Percentiles rank a stretch among this genome's conserved stretches.
These are phyloP conservation scores for Benthosema pterotum DNA, from an alignment of 2,797 vertebrate genomes.

Conservation along the genomic window DNA sequence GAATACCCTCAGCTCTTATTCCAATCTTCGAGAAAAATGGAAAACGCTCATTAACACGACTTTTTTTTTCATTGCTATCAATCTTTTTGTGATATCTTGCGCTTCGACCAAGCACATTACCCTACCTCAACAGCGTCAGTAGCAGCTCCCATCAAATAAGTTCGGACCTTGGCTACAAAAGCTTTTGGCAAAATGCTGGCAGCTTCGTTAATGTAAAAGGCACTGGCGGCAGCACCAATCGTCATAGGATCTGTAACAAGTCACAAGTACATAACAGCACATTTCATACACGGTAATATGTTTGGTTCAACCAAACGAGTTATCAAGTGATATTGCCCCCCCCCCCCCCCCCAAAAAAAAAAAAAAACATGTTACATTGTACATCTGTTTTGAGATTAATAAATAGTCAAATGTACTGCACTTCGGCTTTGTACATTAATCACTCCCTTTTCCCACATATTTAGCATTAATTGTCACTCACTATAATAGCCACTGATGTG, in stretches of 20 bases:
- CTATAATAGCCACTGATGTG: conserved; percentile 75
- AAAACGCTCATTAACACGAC: background rate
- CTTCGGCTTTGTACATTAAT: background rate
- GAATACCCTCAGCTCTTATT: conserved; percentile 75
- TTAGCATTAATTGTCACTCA: conserved; percentile 57
- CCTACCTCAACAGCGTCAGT: conserved; percentile 83
- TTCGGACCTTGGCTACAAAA: conserved; percentile 70
- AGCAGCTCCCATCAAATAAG: conserved; percentile 80
- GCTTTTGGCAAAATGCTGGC: conserved; percentile 74
- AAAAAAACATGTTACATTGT: too few species aligned
- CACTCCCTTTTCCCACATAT: background rate
- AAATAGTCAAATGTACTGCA: too few species aligned
- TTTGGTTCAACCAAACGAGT: too few species aligned
- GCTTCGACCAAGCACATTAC: conserved; percentile 12
- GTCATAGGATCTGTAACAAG: conserved; percentile 69
- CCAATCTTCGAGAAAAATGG: conserved; percentile 72
- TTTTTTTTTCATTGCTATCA: too few species aligned
- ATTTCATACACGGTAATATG: background rate
- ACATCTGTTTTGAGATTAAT: too few species aligned
- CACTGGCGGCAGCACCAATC: conserved; percentile 78
- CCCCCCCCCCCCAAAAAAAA: too few species aligned
- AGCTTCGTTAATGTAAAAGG: conserved; percentile 79
- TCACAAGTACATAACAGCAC: background rate
- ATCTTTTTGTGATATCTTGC: background rate
- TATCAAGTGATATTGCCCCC: too few species aligned